phyloP scores from a whole-genome alignment of 2,888 invertebrate genomes.

The Drosophila fulvimacula region DNA sequence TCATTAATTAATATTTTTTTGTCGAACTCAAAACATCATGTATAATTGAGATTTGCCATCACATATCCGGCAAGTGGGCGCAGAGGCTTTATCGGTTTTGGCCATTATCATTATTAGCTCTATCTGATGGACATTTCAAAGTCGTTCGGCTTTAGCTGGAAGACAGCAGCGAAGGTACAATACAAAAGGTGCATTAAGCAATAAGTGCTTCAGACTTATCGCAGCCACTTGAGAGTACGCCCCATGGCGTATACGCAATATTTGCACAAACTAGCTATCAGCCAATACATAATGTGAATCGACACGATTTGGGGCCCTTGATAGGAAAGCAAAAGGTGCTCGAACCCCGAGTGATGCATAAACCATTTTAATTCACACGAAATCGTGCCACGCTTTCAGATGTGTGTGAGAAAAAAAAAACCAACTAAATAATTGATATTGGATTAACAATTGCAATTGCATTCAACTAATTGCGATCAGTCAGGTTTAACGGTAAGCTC shows the following conservation, averaged over 20 bases:
- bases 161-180: constrained; percentile 1
- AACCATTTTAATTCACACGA: constrained; percentile 28
- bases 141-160: constrained; percentile 37
- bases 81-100: constrained; percentile 24
- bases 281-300: constrained; percentile 7
- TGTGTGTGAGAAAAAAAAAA: constrained; percentile 40
- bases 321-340: constrained; percentile 3
- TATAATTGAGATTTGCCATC: neutral
- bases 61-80: constrained; percentile 15
- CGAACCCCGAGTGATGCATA: constrained; percentile 11
- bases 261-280: constrained; percentile 29
- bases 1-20: neutral
- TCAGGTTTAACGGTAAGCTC: constrained; percentile 45
- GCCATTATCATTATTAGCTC: constrained; percentile 38
- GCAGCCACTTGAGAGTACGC: constrained; percentile 30
- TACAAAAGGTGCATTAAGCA: constrained; percentile 20
- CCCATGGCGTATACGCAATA: constrained; percentile 39
- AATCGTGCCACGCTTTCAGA: constrained; percentile 31
- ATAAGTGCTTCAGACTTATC: constrained; percentile 41
- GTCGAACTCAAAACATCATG: neutral
- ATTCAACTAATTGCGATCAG: constrained; percentile 38
- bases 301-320: constrained; percentile 26
- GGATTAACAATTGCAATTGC: constrained; percentile 22
- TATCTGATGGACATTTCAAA: constrained; percentile 51
- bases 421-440: constrained; percentile 29